Evolutionary conservation across 2,113 vertebrate species (phyloP).

Genomic region (Sphaerodactylus townsendi): DNA sequence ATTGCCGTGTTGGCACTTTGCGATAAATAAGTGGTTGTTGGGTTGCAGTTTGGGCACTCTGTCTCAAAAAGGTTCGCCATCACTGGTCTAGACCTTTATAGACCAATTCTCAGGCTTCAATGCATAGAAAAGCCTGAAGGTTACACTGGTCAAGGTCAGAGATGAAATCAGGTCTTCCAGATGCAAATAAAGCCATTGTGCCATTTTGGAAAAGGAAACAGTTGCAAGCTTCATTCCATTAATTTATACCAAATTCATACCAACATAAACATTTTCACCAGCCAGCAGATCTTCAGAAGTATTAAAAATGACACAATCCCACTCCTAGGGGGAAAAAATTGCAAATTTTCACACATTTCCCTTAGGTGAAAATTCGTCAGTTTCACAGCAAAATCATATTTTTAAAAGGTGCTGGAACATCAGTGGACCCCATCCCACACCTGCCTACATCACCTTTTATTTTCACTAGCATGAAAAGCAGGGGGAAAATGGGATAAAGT

Average conservation of each 20-base stretch:
- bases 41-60: too few species aligned
- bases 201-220: background rate
- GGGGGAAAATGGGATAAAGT: rapidly evolving
- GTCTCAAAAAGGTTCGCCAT: too few species aligned
- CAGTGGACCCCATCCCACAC: background rate
- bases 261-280: slow-evolving; percentile 16
- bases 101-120: background rate
- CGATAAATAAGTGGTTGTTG: too few species aligned
- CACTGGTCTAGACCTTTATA: too few species aligned
- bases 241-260: slow-evolving; percentile 53
- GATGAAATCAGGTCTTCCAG: background rate
- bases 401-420: slow-evolving; percentile 34
- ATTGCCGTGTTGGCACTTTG: too few species aligned
- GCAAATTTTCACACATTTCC: slow-evolving; percentile 69
- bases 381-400: slow-evolving; percentile 45
- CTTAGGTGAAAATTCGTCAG: slow-evolving; percentile 70
- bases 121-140: too few species aligned
- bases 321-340: slow-evolving; percentile 37
- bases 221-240: slow-evolving; percentile 17
- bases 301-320: slow-evolving; percentile 55
- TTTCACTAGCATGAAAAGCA: slow-evolving; percentile 17
- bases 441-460: slow-evolving; percentile 40
- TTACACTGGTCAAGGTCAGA: background rate
- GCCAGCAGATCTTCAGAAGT: slow-evolving; percentile 53
- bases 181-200: background rate